phyloP scores from a whole-genome alignment of 1,140 invertebrate genomes.

The Mamestra configurata region DNA sequence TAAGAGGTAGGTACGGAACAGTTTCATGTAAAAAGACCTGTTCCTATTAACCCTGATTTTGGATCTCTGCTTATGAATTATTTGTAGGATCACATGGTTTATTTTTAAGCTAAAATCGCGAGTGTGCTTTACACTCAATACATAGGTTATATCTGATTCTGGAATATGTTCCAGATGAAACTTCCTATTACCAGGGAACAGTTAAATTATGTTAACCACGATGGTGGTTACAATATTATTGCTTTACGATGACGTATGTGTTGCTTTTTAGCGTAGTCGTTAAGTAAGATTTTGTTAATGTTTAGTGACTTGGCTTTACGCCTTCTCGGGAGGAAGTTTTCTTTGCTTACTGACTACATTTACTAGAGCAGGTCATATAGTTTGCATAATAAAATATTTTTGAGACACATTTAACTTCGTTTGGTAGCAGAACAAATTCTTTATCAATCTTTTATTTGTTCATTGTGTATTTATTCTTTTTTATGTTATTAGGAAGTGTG shows the following conservation, averaged over 20 bases:
- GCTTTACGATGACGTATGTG: constrained; percentile 14
- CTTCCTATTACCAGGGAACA: constrained; percentile 23
- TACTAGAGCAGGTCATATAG: constrained; percentile 23
- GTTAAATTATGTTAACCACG: constrained; percentile 9
- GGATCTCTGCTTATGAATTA: constrained; percentile 61
- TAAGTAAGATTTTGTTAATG: constrained; percentile 20
- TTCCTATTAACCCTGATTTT: constrained; percentile 54
- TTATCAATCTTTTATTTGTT: constrained; percentile 17
- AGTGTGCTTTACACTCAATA: constrained; percentile 5
- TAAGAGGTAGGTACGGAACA: constrained; percentile 48
- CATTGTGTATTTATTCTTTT: constrained; percentile 29
- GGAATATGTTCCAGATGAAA: background rate
- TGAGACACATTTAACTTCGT: constrained; percentile 4
- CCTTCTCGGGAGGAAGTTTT: background rate
- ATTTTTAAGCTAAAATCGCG: constrained; percentile 28
- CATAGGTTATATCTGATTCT: constrained; percentile 29
- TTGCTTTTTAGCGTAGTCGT: constrained; percentile 17
- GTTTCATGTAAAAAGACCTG: constrained; percentile 44
- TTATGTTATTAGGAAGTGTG: constrained; percentile 61
- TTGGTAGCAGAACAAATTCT: constrained; percentile 30
- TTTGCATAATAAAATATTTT: constrained; percentile 42
- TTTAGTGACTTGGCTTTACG: constrained; percentile 8
- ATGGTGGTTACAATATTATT: constrained; percentile 7
- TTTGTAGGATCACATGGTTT: constrained; percentile 51
- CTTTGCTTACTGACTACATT: constrained; percentile 31